phyloP scores from a whole-genome alignment of 2,797 vertebrate genomes.

The Alectoris magna region DNA sequence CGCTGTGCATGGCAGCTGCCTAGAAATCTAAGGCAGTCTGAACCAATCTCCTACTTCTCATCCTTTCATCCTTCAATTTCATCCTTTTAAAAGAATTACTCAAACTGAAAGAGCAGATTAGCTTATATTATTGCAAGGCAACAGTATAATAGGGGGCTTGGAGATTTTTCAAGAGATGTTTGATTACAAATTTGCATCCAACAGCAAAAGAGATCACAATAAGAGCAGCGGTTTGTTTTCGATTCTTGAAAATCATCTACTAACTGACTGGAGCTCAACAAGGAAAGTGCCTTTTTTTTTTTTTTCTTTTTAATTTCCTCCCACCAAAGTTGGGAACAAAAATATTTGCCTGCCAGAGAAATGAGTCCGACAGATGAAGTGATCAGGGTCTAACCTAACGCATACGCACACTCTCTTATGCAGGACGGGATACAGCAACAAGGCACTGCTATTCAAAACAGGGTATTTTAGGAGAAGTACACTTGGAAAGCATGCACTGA shows the following conservation, averaged over 20 bases:
- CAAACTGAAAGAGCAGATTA: conserved; percentile 43
- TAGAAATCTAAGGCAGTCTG: background rate
- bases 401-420: accelerated
- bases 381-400: background rate
- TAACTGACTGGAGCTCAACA: background rate
- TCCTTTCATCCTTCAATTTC: conserved; percentile 21
- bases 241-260: background rate
- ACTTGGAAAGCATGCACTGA: background rate
- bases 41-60: conserved; percentile 4
- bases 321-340: background rate
- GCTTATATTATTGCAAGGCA: background rate
- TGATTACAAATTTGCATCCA: conserved; percentile 16
- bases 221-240: conserved; percentile 1
- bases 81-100: conserved; percentile 48
- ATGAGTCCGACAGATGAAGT: background rate
- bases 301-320: background rate
- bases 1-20: background rate
- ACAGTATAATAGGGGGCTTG: conserved; percentile 10
- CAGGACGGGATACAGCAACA: background rate
- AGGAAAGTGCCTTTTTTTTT: background rate
- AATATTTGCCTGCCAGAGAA: background rate
- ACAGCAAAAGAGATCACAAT: background rate
- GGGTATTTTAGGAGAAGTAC: background rate
- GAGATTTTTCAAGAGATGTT: conserved; percentile 28
- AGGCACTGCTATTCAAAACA: background rate